Conservation (phyloP, 2,797 vertebrate genomes). For the Sebastes trivittatus region DNA sequence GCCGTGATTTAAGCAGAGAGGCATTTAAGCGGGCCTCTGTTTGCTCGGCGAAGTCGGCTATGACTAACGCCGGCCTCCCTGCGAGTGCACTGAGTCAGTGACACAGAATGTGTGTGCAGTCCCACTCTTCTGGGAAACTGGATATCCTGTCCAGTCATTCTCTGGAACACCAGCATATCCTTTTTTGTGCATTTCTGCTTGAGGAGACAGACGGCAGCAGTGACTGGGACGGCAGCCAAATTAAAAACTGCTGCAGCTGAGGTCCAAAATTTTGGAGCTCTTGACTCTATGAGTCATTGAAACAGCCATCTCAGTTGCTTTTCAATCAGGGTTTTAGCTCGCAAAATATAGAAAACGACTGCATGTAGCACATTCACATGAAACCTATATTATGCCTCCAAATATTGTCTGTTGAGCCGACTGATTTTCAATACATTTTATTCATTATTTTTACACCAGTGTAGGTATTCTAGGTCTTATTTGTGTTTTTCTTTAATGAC, state of each 20-base stretch:
- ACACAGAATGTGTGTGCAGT: slow-evolving; percentile 63
- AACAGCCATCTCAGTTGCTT: not conserved
- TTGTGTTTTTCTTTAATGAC: not conserved
- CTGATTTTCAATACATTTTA: not conserved
- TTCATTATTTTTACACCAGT: not conserved
- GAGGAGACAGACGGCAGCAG: slow-evolving; percentile 50
- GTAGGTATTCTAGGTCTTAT: not conserved
- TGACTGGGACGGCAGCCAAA: slow-evolving; percentile 54
- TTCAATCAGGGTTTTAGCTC: not conserved
- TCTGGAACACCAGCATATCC: slow-evolving; percentile 46
- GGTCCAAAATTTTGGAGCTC: slow-evolving; percentile 15
- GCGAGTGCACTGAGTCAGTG: slow-evolving; percentile 64
- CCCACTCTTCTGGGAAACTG: slow-evolving; percentile 53
- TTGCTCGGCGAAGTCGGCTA: slow-evolving; percentile 41
- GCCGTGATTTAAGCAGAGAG: slow-evolving; percentile 66
- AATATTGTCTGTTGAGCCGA: not conserved
- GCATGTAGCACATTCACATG: not conserved
- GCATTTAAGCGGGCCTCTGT: slow-evolving; percentile 60
- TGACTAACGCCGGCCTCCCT: slow-evolving; percentile 56
- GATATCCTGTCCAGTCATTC: slow-evolving; percentile 76
- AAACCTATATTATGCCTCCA: not conserved
- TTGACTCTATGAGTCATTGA: slow-evolving; percentile 13
- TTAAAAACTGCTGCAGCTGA: slow-evolving; percentile 39
- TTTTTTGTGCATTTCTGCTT: slow-evolving; percentile 65
- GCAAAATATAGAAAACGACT: not conserved